A percentile compares a stretch with the other conserved stretches of the same genome.
Conservation (phyloP, 2,113 vertebrate species). For the Antechinus flavipes region DNA sequence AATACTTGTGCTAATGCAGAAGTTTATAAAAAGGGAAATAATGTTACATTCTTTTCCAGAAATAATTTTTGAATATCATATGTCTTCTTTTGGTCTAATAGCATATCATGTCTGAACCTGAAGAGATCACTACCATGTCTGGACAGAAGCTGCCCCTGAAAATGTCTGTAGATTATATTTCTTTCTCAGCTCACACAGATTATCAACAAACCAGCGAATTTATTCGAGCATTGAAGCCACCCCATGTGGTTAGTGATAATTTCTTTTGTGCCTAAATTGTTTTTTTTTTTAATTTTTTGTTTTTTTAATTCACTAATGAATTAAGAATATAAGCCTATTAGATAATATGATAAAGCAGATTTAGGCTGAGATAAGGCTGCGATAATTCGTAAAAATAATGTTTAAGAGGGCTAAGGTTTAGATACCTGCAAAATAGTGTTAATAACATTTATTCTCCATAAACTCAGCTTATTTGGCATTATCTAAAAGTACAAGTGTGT, state of each 20-base stretch:
- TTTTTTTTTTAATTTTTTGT: not conserved
- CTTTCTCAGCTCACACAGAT: slow-evolving; percentile 98
- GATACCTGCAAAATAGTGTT: not conserved
- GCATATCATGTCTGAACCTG: slow-evolving; percentile 99
- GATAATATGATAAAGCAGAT: not conserved
- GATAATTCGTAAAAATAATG: not conserved
- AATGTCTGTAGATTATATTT: slow-evolving; percentile 99
- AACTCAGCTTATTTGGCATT: not conserved
- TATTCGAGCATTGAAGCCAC: slow-evolving; percentile 97
- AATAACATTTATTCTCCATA: not conserved
- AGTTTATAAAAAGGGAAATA: not conserved
- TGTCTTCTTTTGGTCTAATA: slow-evolving; percentile 72
- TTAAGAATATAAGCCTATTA: not conserved
- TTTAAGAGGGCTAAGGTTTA: not conserved
- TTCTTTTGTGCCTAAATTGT: accelerated
- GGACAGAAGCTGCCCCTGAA: slow-evolving; percentile 98
- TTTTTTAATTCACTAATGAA: not conserved
- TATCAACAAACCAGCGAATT: slow-evolving; percentile 99
- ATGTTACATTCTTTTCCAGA: not conserved
- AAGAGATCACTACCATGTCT: slow-evolving; percentile 99
- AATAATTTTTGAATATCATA: slow-evolving; percentile 37
- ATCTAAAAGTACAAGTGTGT: not conserved
- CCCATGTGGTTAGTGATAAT: slow-evolving; percentile 92
- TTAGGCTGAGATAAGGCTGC: not conserved
- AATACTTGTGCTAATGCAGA: not conserved